Base-by-base conservation (phyloP, 2,888 invertebrate species). In the Dryocosmus kuriphilus region DNA sequence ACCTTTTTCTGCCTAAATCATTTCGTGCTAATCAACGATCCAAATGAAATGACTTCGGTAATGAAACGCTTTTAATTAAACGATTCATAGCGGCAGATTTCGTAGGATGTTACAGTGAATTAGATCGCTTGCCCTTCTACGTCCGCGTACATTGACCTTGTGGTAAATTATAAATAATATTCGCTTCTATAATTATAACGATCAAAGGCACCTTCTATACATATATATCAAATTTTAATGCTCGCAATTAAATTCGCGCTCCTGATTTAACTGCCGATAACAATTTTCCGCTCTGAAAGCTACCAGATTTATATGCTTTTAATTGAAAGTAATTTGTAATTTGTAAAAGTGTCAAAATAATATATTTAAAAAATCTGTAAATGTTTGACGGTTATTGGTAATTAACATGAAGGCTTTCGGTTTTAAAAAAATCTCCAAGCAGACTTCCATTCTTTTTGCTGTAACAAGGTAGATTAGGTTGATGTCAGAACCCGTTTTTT, bases 21-120 rank as follows among this genome's bases (percentile, higher is more conserved):
- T 65, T 65, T 41, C 24, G 11, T 22, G 24, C 65, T 65, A 65
- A 41, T 41, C 41, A 35, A n/a, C 38, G 41, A 41, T 65, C 22
- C 4, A 24, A 41, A 41, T 5, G 4, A 41, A 24, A 65, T 41
- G 41, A 65, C 24, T 41, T 27, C 41, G 24, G 38, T 41, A 65
- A 41, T 65, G 41, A 24, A 62, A 65, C 63, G 22, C 38, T 63
- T 30, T 19, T 63, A 63, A 63, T 63, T 63, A 38, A 63, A 63
- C 22, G 1, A 63, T 38, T 24, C n/a, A 8, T 4, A 14, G 35
- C 2, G 38, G 22, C n/a, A 24, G 63, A 38, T 63, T 63, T 63
- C 38, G 22, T 38, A 22, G 22, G n/a, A 63, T 63, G 63, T 38
- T 63, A 65, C 41, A 41, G 41, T 16, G 27, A 65, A 65, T 27